Evolutionary conservation across 2,113 vertebrate species (phyloP).

Genomic region (Vanacampus margaritifer): DNA sequence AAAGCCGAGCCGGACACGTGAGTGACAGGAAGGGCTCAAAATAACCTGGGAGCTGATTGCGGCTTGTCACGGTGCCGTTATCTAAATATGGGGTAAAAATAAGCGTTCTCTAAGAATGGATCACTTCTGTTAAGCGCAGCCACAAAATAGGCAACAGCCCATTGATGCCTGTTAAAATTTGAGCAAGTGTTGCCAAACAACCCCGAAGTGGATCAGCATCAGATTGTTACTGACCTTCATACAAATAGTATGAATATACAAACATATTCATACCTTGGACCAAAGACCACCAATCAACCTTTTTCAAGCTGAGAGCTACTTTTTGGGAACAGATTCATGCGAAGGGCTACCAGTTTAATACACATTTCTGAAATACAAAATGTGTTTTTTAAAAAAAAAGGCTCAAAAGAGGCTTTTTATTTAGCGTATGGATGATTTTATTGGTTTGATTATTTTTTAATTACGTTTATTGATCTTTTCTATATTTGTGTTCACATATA

Average conservation of each 20-base stretch:
- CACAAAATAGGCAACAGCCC: constrained; percentile 1
- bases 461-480: no score
- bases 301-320: no score
- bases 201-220: neutral
- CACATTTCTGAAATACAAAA: no score
- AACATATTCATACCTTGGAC: neutral
- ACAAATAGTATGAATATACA: neutral
- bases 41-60: constrained; percentile 41
- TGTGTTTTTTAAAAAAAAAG: no score
- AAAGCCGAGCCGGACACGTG: constrained; percentile 38
- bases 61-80: constrained; percentile 44
- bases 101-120: constrained; percentile 29
- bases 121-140: constrained; percentile 31
- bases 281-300: no score
- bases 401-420: no score
- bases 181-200: neutral
- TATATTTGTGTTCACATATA: no score
- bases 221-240: neutral
- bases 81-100: constrained; percentile 59
- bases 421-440: no score
- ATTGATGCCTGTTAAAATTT: neutral
- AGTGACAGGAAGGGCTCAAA: constrained; percentile 54
- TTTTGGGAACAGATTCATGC: no score
- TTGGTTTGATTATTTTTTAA: no score
- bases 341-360: no score